phyloP scores from a whole-genome alignment of 1,140 invertebrate species.

The Heliconius melpomene region DNA sequence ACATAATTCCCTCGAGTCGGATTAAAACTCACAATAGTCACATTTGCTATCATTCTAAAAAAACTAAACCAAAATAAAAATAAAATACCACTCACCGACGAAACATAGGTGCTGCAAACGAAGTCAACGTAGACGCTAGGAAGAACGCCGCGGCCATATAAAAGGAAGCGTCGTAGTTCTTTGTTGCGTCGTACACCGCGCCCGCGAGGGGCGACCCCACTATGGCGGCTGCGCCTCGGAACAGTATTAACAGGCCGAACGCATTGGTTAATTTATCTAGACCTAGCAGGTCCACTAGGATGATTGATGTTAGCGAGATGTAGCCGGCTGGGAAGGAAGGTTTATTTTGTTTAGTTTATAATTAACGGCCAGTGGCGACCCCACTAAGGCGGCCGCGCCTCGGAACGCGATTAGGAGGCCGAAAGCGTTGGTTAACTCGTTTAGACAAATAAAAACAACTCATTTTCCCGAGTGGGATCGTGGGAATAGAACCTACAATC shows the following conservation, averaged over 20 bases:
- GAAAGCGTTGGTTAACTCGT: too few species aligned
- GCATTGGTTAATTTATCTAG: constrained; percentile 97
- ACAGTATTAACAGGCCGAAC: constrained; percentile 96
- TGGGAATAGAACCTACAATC: too few species aligned
- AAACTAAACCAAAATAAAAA: too few species aligned
- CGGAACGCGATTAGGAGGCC: too few species aligned
- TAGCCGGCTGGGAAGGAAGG: constrained; percentile 90
- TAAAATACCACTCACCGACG: constrained; percentile 81
- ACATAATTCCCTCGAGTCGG: too few species aligned
- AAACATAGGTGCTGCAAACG: constrained; percentile 91
- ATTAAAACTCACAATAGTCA: too few species aligned
- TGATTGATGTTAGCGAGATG: constrained; percentile 98
- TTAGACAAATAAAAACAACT: too few species aligned
- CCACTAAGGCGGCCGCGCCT: too few species aligned
- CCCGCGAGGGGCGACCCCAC: constrained; percentile 92
- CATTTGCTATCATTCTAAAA: too few species aligned
- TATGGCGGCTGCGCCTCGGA: constrained; percentile 95
- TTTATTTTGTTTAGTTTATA: constrained; percentile 26
- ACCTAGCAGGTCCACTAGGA: constrained; percentile 97
- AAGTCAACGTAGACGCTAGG: constrained; percentile 90
- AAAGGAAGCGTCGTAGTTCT: constrained; percentile 94
- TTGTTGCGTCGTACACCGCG: constrained; percentile 92
- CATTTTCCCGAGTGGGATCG: too few species aligned
- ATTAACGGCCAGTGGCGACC: too few species aligned
- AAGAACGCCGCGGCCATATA: constrained; percentile 95